Evolutionary conservation across 2,113 vertebrate species (phyloP), one percentile per base, ranked within the genome.

Genomic region (Galemys pyrenaicus): DNA sequence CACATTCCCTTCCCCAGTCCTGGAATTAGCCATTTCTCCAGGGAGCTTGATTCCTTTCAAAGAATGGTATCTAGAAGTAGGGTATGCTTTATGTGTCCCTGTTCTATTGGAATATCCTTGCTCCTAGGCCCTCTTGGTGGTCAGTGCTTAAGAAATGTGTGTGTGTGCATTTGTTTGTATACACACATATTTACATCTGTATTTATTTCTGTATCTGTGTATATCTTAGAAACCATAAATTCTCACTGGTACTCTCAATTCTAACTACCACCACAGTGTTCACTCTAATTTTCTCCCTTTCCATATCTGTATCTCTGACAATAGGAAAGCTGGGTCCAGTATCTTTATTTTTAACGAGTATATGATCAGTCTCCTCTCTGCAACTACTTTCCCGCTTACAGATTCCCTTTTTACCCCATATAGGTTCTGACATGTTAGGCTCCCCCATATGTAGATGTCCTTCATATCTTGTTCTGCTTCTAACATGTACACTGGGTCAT

Each of bases 201-300:
- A 84, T 37, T 89, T 32, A 51, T 79, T 1, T 73, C 28, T 89
- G 20, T 77, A 10, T 79, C 2, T 73, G 30, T 89, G 20, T 77
- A 10, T 78, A 11, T 49, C 12, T 60, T 51, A 35, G 79, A 91
- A 93, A 86, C 17, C 32, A 8, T 58, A 24, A 56, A 8, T 71
- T 84, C 26, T 64, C 24, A 71, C 54, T n/a, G 6, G 24, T 71
- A 78, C 19, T 6, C 78, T 26, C 56, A 54, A 62, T 89, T 91
- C 65, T 15, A 79, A 19, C 75, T 79, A 5, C 20, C 26, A 82
- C 28, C 75, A 81, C 2, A 65, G 24, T 20, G 15, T 85, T 92
- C 10, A 39, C 92, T 92, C 73, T 83, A 12, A 32, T 77, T 87
- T 87, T 87, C n/a, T 70, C 12, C 39, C 11, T 91, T 65, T 95